Conservation (phyloP, 2,888 invertebrate species). For the Zaprionus lineosus region DNA sequence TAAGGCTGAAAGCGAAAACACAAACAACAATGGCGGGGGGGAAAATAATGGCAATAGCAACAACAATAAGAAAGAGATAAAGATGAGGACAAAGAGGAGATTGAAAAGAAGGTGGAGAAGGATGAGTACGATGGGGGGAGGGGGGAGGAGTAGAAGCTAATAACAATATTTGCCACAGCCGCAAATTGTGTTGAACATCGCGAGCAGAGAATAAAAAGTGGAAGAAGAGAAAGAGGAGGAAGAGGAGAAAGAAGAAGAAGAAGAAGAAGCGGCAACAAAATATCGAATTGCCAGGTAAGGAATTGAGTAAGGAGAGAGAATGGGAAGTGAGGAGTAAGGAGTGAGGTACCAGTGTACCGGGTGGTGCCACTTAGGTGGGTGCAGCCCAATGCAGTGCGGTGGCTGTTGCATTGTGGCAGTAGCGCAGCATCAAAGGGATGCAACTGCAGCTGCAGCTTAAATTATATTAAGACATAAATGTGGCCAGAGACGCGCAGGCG, state of each 20-base stretch:
- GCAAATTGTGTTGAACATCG: constrained; percentile 40
- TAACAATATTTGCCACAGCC: constrained; percentile 36
- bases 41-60: neutral
- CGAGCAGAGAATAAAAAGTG: too few species aligned
- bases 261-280: too few species aligned
- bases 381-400: constrained; percentile 32
- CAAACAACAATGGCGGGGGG: neutral
- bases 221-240: neutral
- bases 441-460: constrained; percentile 38
- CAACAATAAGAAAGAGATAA: neutral
- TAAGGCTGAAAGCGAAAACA: neutral
- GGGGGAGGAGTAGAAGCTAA: constrained; percentile 18
- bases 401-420: constrained; percentile 34
- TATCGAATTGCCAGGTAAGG: too few species aligned
- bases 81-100: too few species aligned
- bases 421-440: constrained; percentile 41
- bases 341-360: neutral
- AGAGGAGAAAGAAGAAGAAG: too few species aligned
- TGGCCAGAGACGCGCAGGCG: constrained; percentile 3
- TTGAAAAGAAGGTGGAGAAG: too few species aligned
- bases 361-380: neutral
- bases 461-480: constrained; percentile 59
- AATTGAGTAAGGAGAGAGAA: too few species aligned
- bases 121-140: too few species aligned
- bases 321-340: neutral